phyloP scores from a whole-genome alignment of 2,797 vertebrate species.

The Hipposideros larvatus region DNA sequence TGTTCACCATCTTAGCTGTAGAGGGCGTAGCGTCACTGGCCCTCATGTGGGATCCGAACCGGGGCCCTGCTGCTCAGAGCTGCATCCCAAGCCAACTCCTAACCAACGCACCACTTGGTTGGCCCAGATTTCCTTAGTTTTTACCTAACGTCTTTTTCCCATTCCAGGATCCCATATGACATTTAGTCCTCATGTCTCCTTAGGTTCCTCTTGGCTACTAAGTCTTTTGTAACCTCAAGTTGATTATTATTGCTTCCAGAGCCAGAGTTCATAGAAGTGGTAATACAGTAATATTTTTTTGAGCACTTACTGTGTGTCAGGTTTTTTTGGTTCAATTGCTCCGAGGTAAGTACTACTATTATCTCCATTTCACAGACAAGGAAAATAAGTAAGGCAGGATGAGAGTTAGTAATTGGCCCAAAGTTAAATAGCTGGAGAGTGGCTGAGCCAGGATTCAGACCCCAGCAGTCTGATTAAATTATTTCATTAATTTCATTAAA shows the following conservation, averaged over 20 bases:
- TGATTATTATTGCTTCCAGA: conserved; percentile 36
- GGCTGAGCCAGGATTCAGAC: background rate
- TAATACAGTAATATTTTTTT: background rate
- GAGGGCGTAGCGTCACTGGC: too few relatives aligned
- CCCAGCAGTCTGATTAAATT: background rate
- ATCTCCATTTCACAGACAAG: background rate
- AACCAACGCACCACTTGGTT: too few relatives aligned
- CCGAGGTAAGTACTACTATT: background rate
- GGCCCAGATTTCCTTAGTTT: background rate
- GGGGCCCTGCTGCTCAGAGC: too few relatives aligned
- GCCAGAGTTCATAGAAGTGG: background rate
- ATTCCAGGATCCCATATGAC: background rate
- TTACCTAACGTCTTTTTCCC: background rate
- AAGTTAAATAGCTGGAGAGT: background rate
- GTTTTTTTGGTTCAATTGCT: background rate
- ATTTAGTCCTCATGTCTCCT: background rate
- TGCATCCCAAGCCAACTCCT: too few relatives aligned
- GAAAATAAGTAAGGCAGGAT: background rate
- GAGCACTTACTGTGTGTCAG: background rate
- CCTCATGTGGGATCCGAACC: too few relatives aligned
- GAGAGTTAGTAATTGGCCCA: background rate
- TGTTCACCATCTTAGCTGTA: too few relatives aligned
- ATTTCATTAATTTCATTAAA: background rate
- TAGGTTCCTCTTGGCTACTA: background rate
- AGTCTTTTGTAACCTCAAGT: background rate